Evolutionary conservation across 2,888 invertebrate genomes (phyloP).

Genomic region (Trissonchulus latispiculum): DNA sequence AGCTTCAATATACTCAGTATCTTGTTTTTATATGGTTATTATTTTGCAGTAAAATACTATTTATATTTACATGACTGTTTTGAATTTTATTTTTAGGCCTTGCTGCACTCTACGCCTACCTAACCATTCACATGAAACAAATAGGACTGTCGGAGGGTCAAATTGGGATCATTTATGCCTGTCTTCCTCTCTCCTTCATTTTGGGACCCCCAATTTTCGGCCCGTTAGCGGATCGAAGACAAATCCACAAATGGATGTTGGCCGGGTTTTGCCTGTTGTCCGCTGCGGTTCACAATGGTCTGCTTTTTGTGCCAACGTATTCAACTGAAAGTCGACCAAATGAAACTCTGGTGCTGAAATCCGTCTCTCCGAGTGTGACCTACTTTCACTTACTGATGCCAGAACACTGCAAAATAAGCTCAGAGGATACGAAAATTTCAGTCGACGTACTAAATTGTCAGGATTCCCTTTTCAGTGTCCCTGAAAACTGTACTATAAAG

Average conservation of each 20-base stretch:
- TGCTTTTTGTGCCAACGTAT: constrained; percentile 1
- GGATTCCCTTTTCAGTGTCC: not conserved
- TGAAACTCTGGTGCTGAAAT: not conserved
- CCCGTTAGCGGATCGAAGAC: constrained; percentile 10
- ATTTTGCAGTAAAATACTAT: too few species aligned
- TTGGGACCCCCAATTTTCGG: constrained; percentile 12
- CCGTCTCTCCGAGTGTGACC: too few species aligned
- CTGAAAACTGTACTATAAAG: not conserved
- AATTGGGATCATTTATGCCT: constrained; percentile 14
- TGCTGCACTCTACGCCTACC: constrained; percentile 1
- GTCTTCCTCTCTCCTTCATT: not conserved
- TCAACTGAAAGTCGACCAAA: not conserved
- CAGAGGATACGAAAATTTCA: not conserved
- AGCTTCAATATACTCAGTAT: not conserved
- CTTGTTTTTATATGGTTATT: too few species aligned
- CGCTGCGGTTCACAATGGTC: constrained; percentile 7
- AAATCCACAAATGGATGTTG: constrained; percentile 9
- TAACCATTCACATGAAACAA: constrained; percentile 15
- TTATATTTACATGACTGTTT: not conserved
- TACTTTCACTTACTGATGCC: too few species aligned
- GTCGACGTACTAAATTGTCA: not conserved
- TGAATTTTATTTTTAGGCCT: constrained; percentile 2
- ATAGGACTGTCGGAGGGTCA: constrained; percentile 9
- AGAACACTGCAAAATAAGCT: not conserved
- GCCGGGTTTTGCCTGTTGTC: not conserved